phyloP scores from a whole-genome alignment of 2,888 invertebrate genomes.

The Galerucella calmariensis region DNA sequence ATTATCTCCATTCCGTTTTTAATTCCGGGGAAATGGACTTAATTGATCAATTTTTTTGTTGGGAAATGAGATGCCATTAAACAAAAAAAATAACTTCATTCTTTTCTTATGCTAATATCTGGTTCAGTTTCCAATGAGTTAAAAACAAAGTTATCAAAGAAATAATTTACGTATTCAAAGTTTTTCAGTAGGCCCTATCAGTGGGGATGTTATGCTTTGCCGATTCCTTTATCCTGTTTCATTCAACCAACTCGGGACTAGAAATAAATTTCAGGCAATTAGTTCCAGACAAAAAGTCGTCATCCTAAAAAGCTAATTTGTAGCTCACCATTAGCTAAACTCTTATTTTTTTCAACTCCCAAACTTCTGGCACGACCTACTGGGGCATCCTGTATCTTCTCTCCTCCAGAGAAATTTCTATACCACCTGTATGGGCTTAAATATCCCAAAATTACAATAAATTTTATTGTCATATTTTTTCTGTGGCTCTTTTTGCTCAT shows the following conservation, averaged over 20 bases:
- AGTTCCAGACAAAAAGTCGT: neutral
- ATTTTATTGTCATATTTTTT: too few species aligned
- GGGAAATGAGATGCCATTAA: slow-evolving; percentile 7
- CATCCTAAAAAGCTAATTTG: neutral
- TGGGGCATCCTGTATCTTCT: neutral
- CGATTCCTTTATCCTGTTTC: slow-evolving; percentile 18
- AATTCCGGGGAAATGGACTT: slow-evolving; percentile 29
- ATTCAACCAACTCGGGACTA: slow-evolving; percentile 10
- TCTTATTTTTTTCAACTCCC: too few species aligned
- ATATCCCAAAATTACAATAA: too few species aligned
- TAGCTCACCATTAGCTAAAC: neutral
- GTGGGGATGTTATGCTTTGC: slow-evolving; percentile 15
- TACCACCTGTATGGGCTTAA: too few species aligned
- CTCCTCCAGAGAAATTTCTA: neutral
- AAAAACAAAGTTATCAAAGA: slow-evolving; percentile 21
- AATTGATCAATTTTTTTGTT: slow-evolving; percentile 22
- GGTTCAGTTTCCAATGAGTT: slow-evolving; percentile 23
- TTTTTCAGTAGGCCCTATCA: slow-evolving; percentile 22
- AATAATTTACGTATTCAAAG: slow-evolving; percentile 28
- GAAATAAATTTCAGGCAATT: slow-evolving; percentile 11
- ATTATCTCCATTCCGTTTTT: slow-evolving; percentile 30
- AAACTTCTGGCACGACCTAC: too few species aligned
- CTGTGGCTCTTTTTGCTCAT: neutral
- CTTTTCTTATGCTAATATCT: slow-evolving; percentile 17
- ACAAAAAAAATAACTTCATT: slow-evolving; percentile 20